phyloP scores from a whole-genome alignment of 2,888 invertebrate genomes.

The Charanyca ferruginea region DNA sequence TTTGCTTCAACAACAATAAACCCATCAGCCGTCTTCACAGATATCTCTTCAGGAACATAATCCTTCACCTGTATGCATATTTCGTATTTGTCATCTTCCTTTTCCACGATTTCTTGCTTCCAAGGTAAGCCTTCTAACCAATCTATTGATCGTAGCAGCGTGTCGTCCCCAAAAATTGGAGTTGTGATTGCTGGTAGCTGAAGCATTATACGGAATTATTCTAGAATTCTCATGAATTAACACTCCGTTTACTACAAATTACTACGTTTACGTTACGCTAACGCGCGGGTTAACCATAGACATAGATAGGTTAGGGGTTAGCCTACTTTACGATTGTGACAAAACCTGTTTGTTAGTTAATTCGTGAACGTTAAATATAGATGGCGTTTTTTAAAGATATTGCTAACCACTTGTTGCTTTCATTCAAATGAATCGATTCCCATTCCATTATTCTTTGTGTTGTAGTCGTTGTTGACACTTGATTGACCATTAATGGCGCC shows the following conservation, averaged over 20 bases:
- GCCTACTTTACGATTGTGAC: slow-evolving; percentile 33
- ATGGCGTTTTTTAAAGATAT: slow-evolving; percentile 60
- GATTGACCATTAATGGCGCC: background rate
- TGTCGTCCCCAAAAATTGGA: slow-evolving; percentile 78
- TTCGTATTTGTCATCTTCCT: slow-evolving; percentile 76
- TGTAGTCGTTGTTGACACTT: no score
- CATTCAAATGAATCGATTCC: background rate
- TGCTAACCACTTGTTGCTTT: slow-evolving; percentile 9
- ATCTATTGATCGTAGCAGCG: slow-evolving; percentile 80
- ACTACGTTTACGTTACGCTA: slow-evolving; percentile 27
- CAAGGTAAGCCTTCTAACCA: slow-evolving; percentile 84
- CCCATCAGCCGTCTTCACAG: slow-evolving; percentile 74
- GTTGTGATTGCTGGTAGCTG: slow-evolving; percentile 65
- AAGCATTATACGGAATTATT: slow-evolving; percentile 53
- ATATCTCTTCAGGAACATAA: slow-evolving; percentile 78
- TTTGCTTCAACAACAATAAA: slow-evolving; percentile 79
- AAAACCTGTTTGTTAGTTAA: slow-evolving; percentile 55
- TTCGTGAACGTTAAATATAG: slow-evolving; percentile 53
- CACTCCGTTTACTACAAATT: slow-evolving; percentile 40
- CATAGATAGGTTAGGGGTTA: no score
- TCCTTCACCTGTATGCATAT: slow-evolving; percentile 77
- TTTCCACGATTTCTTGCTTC: slow-evolving; percentile 76
- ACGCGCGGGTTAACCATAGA: slow-evolving; percentile 12
- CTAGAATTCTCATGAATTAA: slow-evolving; percentile 58
- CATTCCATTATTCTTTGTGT: no score